A percentile compares a stretch with the other conserved stretches of the same genome.
Evolutionary conservation across 2,888 invertebrate species (phyloP).

Genomic region (Dione juno): DNA sequence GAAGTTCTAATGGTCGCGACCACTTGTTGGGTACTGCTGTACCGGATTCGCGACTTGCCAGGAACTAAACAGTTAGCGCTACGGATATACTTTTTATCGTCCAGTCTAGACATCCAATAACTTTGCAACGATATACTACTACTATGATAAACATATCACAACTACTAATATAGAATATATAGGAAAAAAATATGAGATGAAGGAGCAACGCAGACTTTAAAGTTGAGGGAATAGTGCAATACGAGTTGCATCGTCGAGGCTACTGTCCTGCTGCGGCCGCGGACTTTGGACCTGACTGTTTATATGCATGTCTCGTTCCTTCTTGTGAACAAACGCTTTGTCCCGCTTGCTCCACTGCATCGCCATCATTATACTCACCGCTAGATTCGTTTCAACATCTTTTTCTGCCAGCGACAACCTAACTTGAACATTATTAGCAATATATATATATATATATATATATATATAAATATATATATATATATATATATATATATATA

Average conservation of each 20-base stretch:
- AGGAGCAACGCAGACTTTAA: conserved; percentile 36
- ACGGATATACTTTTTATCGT: conserved; percentile 42
- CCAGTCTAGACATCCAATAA: conserved; percentile 21
- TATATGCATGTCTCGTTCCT: conserved; percentile 69
- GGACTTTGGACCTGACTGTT: conserved; percentile 78
- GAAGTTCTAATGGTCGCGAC: conserved; percentile 71
- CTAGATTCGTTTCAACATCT: conserved; percentile 64
- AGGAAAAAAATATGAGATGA: not conserved
- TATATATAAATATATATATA: not conserved
- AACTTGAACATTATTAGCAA: conserved; percentile 39
- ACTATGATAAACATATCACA: not conserved
- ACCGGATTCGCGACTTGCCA: conserved; percentile 73
- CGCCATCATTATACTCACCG: conserved; percentile 63
- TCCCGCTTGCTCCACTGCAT: conserved; percentile 54
- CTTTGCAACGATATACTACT: conserved; percentile 5
- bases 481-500: not conserved
- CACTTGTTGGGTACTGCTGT: conserved; percentile 59
- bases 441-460: conserved; percentile 3
- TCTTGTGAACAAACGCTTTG: conserved; percentile 54
- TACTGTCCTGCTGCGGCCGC: conserved; percentile 65
- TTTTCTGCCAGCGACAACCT: conserved; percentile 58
- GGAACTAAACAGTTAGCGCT: conserved; percentile 72
- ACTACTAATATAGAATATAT: not conserved
- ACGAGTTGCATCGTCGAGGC: conserved; percentile 58
- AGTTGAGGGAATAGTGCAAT: conserved; percentile 38